Conservation (phyloP, 2,113 vertebrate genomes). For the Catharus bicknelli region DNA sequence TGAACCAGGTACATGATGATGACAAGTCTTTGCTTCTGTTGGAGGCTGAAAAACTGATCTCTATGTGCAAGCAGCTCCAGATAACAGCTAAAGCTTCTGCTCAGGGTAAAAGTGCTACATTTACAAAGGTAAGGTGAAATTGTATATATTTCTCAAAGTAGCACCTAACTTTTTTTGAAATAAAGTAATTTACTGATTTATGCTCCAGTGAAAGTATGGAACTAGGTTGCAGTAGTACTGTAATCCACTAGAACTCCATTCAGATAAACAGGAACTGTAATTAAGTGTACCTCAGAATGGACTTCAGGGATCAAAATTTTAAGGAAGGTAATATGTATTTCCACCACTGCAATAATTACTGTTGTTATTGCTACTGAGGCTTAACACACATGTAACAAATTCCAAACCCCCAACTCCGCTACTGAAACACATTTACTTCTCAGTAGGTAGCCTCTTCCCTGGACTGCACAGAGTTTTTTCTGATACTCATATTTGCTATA, state of each 20-base stretch:
- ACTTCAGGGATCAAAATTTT: neutral
- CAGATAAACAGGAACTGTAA: neutral
- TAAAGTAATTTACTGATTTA: neutral
- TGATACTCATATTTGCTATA: neutral
- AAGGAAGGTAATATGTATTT: neutral
- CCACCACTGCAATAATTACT: neutral
- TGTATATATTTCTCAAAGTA: neutral
- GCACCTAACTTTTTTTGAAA: neutral
- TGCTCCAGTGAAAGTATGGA: neutral
- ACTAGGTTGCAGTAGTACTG: neutral
- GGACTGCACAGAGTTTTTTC: neutral
- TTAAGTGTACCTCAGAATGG: neutral
- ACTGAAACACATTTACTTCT: neutral
- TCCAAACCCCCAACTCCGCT: neutral
- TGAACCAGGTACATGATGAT: constrained; percentile 83
- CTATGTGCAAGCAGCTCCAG: constrained; percentile 89
- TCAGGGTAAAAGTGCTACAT: constrained; percentile 91
- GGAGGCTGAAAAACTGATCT: constrained; percentile 90
- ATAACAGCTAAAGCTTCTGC: constrained; percentile 80
- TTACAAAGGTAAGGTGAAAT: constrained; percentile 85
- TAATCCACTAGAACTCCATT: neutral
- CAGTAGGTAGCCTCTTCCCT: neutral
- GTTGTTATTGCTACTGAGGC: neutral
- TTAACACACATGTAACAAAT: neutral
- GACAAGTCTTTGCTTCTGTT: constrained; percentile 84